These are phyloP conservation scores for Eupithecia dodoneata DNA, from an alignment of 2,888 invertebrate species.

Conservation along the genomic window DNA sequence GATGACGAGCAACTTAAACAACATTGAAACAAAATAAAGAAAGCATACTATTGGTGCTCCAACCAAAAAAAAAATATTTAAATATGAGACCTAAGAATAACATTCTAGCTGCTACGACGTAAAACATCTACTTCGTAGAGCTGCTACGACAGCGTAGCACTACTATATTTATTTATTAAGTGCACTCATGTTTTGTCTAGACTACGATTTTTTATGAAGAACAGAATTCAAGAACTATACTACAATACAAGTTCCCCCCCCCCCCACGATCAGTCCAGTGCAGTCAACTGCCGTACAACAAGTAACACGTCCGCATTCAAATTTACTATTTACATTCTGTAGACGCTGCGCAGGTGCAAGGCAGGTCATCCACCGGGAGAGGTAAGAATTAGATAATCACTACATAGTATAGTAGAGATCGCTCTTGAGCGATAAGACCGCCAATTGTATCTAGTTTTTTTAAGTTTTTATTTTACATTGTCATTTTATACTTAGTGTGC, in stretches of 20 bases:
- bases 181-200: no score
- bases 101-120: not conserved
- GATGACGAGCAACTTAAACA: not conserved
- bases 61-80: not conserved
- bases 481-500: no score
- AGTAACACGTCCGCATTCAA: slow-evolving; percentile 14
- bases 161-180: not conserved
- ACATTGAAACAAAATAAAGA: not conserved
- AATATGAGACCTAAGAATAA: not conserved
- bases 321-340: slow-evolving; percentile 14
- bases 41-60: not conserved
- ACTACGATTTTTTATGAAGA: no score
- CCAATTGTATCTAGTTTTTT: no score
- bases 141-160: not conserved
- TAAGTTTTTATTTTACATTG: no score
- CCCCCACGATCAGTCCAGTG: not conserved
- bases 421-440: no score
- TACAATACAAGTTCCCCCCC: not conserved
- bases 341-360: slow-evolving; percentile 2
- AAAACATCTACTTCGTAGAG: not conserved
- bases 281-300: slow-evolving; percentile 12
- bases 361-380: not conserved
- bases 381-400: no score
- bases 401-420: no score
- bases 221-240: no score